Conservation (phyloP, 2,888 invertebrate species). For the Antitype chi region DNA sequence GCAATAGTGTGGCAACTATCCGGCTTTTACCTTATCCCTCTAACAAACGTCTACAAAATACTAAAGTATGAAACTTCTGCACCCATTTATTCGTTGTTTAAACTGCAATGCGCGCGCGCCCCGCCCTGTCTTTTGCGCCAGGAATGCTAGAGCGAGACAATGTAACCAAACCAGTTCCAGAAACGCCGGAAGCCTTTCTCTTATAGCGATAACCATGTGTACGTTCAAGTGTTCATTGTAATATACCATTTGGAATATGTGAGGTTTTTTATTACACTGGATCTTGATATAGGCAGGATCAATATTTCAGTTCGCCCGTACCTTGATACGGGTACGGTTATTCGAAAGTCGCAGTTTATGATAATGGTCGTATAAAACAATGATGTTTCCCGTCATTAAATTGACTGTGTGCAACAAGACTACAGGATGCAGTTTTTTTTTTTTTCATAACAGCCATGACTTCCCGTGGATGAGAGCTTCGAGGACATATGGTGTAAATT, state of each 20-base stretch:
- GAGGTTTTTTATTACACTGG: conserved; percentile 48
- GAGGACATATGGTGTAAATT: conserved; percentile 4
- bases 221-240: conserved; percentile 59
- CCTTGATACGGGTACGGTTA: conserved; percentile 15
- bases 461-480: background rate
- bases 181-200: conserved; percentile 85
- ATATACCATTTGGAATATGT: conserved; percentile 43
- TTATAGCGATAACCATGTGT: conserved; percentile 68
- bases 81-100: conserved; percentile 16
- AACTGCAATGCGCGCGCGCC: conserved; percentile 71
- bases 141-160: conserved; percentile 72
- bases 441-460: conserved; percentile 31
- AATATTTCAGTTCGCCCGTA: conserved; percentile 32
- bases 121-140: conserved; percentile 73
- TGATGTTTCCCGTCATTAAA: conserved; percentile 38
- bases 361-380: conserved; percentile 56
- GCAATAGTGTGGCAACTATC: too few relatives aligned
- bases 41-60: background rate
- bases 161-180: conserved; percentile 77
- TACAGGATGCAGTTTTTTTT: conserved; percentile 39
- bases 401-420: conserved; percentile 10
- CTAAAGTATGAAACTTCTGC: conserved; percentile 37
- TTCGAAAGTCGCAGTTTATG: conserved; percentile 54
- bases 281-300: conserved; percentile 36
- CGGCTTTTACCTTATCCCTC: too few relatives aligned